Conservation (phyloP, 2,888 invertebrate genomes). For the Diarsia rubi region DNA sequence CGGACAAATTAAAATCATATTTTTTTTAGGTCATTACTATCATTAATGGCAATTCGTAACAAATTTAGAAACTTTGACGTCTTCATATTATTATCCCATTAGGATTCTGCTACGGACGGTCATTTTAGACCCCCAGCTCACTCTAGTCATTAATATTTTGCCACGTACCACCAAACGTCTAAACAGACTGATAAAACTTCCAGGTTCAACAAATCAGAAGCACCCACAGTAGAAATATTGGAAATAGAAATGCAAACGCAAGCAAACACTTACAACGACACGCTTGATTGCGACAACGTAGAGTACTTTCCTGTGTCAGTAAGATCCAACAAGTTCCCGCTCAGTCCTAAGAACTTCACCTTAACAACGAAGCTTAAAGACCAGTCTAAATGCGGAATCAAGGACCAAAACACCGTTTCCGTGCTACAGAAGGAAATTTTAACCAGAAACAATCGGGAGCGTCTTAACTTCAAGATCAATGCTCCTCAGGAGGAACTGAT, state of each 20-base stretch:
- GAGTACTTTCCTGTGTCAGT: slow-evolving; percentile 89
- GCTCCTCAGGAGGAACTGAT: slow-evolving; percentile 83
- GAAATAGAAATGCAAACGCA: slow-evolving; percentile 86
- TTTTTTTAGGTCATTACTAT: no score
- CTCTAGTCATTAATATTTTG: no score
- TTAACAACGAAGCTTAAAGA: slow-evolving; percentile 27
- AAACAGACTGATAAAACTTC: slow-evolving; percentile 60
- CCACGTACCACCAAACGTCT: background rate
- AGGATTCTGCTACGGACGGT: no score
- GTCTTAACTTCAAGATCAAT: slow-evolving; percentile 75
- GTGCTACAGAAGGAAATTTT: slow-evolving; percentile 51
- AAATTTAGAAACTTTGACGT: no score
- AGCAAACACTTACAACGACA: slow-evolving; percentile 75
- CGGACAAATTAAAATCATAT: no score
- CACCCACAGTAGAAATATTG: slow-evolving; percentile 83
- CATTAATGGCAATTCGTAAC: no score
- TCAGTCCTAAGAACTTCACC: slow-evolving; percentile 79
- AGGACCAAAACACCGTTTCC: slow-evolving; percentile 37
- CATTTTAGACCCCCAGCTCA: background rate
- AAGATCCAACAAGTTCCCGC: slow-evolving; percentile 86
- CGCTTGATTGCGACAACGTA: slow-evolving; percentile 80
- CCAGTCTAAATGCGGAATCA: slow-evolving; percentile 44
- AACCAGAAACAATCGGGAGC: slow-evolving; percentile 59
- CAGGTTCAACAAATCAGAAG: slow-evolving; percentile 84
- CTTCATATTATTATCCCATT: no score